Base-by-base conservation (phyloP, 2,888 invertebrate species). In the Abrostola tripartita region DNA sequence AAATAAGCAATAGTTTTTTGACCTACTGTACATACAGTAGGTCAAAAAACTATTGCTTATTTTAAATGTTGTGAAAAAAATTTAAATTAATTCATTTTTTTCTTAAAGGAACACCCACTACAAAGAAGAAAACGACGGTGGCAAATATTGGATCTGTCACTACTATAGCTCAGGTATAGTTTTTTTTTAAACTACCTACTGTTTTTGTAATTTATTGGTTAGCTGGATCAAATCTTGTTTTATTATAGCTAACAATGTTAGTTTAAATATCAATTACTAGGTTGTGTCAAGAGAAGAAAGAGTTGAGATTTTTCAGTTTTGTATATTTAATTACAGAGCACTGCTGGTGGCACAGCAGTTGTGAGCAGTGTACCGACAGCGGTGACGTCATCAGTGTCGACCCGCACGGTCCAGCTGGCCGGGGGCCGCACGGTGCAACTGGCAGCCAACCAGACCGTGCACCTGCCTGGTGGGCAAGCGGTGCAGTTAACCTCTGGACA, bases 391-490 rank as follows among this genome's bases (percentile, higher is more conserved):
- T 76, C 90, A 0, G 72, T 81, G 52, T 77, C 84, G 12, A 89
- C 90, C 12, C 88, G 90, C 44, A 92, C 89, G 5, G 92, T 91
- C 12, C 94, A 90, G 69, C 76, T 93, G 47, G 90, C 90, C 4
- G 91, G 90, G 64, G 93, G 90, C 0, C 85, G 93, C 11, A 93
- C 94, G 0, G 90, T 92, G 0, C 92, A 92, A 59, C 72, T 92
- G 5, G 90, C 88, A 38, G 88, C 81, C 75, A 89, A 86, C 70
- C 92, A 88, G 70, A 90, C 87, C 14, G 91, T 90, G 7, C 92
- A 87, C 65, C 74, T 92, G 14, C 90, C 86, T n/a, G 84, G 79
- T 40, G 87, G 79, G 37, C 90, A 81, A 63, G 58, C 59, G 0
- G 90, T 93, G 1, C 92, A 92, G 62, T 74, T 93, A 6, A 87